Evolutionary conservation across 2,113 vertebrate genomes (phyloP).

Genomic region (Macrotis lagotis): DNA sequence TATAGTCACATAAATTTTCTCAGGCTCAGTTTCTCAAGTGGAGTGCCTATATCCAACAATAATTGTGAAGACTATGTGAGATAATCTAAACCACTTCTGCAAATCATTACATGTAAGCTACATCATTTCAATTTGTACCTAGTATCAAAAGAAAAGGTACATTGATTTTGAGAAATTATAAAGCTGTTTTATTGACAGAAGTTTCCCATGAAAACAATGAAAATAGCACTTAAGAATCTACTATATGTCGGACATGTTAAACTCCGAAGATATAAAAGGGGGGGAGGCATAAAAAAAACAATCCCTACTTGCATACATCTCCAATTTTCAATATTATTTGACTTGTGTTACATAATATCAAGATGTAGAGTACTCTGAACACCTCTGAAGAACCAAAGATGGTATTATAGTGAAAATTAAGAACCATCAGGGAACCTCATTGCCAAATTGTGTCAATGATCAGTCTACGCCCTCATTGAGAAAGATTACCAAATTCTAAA

Average conservation of each 20-base stretch:
- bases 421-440: background rate
- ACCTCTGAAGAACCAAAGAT: background rate
- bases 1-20: background rate
- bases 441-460: background rate
- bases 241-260: background rate
- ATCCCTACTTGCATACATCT: background rate
- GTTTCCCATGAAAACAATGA: background rate
- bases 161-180: no score
- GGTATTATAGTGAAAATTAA: background rate
- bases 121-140: background rate
- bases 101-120: background rate
- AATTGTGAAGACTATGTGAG: background rate
- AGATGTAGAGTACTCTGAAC: background rate
- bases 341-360: background rate
- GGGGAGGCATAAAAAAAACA: background rate
- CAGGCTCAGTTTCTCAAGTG: background rate
- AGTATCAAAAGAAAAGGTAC: background rate
- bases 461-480: background rate
- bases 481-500: background rate
- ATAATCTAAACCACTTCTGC: background rate
- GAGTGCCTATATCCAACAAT: background rate
- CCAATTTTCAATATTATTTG: background rate
- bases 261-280: background rate
- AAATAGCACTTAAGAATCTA: background rate
- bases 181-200: background rate